Percentiles rank a stretch among this genome's conserved stretches.
phyloP scores from a whole-genome alignment of 2,797 vertebrate species.

The Hoplostethus atlanticus region DNA sequence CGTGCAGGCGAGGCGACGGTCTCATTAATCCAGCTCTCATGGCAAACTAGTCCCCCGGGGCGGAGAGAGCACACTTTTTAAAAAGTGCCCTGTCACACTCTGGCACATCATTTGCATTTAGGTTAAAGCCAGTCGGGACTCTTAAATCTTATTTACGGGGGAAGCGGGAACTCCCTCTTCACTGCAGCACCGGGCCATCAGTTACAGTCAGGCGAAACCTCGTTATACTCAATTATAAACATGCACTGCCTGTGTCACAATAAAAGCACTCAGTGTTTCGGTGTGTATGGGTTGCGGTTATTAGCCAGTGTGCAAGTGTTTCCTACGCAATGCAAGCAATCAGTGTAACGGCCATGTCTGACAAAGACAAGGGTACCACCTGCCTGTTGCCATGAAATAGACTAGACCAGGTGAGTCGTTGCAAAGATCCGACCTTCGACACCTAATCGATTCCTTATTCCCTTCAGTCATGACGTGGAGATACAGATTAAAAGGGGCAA shows the following conservation, averaged over 20 bases:
- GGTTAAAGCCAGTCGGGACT: constrained; percentile 70
- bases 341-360: constrained; percentile 66
- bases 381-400: constrained; percentile 55
- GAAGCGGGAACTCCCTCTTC: constrained; percentile 59
- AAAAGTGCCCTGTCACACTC: constrained; percentile 76
- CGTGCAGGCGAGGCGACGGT: constrained; percentile 39
- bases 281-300: constrained; percentile 67
- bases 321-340: constrained; percentile 60
- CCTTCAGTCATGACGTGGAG: not conserved
- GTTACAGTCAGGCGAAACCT: constrained; percentile 67
- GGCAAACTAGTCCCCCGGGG: constrained; percentile 68
- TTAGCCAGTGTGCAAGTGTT: constrained; percentile 57
- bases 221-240: constrained; percentile 50
- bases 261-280: constrained; percentile 60
- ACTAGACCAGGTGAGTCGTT: constrained; percentile 60
- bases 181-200: constrained; percentile 56
- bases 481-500: not conserved
- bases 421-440: not conserved
- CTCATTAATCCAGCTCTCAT: constrained; percentile 82
- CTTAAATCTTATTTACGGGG: constrained; percentile 74
- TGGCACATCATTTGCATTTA: constrained; percentile 78
- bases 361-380: constrained; percentile 39
- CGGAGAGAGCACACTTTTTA: constrained; percentile 49
- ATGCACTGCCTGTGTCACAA: constrained; percentile 37
- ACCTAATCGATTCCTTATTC: not conserved